A percentile compares a stretch with the other conserved stretches of the same genome.
Conservation (phyloP, 2,113 vertebrate species). For the Hypanus sabinus region DNA sequence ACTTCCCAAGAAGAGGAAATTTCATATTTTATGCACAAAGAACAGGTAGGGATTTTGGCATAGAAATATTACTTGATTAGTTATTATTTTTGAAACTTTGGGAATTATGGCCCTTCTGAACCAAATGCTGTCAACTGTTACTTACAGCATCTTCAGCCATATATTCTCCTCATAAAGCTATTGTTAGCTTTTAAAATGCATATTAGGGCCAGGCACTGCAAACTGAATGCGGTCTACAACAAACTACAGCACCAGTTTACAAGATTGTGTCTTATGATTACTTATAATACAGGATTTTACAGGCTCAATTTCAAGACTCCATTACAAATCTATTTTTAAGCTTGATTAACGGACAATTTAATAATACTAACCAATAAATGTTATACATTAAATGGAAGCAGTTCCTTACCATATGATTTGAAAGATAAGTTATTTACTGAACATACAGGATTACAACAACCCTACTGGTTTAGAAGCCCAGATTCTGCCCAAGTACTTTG, state of each 20-base stretch:
- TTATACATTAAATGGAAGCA: neutral
- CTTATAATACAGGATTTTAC: neutral
- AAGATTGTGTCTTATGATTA: neutral
- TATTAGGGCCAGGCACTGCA: neutral
- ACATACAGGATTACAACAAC: no score
- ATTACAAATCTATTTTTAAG: neutral
- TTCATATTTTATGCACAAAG: neutral
- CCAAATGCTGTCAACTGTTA: neutral
- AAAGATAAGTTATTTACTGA: neutral
- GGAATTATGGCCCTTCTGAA: neutral
- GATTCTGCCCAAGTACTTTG: neutral
- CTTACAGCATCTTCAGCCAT: neutral
- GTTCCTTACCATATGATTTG: neutral
- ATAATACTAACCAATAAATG: neutral
- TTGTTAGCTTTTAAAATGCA: neutral
- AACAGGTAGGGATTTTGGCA: no score
- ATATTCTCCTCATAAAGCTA: neutral
- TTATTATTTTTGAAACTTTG: neutral
- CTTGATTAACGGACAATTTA: neutral
- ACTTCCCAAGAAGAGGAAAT: neutral
- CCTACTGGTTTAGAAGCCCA: neutral
- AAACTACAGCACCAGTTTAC: neutral
- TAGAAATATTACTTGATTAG: neutral
- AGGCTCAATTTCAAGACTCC: neutral
- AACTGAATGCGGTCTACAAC: neutral